A percentile compares a stretch with the other conserved stretches of the same genome.
Conservation (phyloP, 2,113 vertebrate genomes). For the Symphodus melops region DNA sequence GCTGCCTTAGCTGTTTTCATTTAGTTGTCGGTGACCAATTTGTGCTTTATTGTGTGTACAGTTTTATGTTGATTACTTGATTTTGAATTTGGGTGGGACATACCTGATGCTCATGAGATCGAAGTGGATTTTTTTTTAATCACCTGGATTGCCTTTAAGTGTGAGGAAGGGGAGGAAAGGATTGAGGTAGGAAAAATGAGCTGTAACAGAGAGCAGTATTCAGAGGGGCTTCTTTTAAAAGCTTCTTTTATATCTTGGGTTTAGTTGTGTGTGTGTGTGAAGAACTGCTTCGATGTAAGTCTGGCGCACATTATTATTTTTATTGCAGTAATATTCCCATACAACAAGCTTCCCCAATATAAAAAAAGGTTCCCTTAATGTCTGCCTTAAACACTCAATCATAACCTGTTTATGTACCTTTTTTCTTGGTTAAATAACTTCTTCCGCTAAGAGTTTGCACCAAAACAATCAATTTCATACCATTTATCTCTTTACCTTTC, state of each 20-base stretch:
- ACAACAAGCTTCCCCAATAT: slow-evolving; percentile 15
- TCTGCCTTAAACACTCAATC: slow-evolving; percentile 38
- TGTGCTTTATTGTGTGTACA: slow-evolving; percentile 49
- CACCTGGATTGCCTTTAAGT: slow-evolving; percentile 80
- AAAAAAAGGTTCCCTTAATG: slow-evolving; percentile 22
- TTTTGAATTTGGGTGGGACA: slow-evolving; percentile 32
- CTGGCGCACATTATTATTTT: slow-evolving; percentile 12
- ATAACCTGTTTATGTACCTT: neutral
- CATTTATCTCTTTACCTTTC: slow-evolving; percentile 33
- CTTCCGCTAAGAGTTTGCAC: no score
- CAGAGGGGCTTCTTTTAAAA: slow-evolving; percentile 3
- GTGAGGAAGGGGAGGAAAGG: slow-evolving; percentile 22
- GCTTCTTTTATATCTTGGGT: slow-evolving; percentile 25
- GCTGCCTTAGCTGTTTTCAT: slow-evolving; percentile 50
- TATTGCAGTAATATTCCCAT: slow-evolving; percentile 13
- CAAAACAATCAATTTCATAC: slow-evolving; percentile 19
- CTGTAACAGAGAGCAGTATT: slow-evolving; percentile 9
- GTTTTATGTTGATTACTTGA: slow-evolving; percentile 44
- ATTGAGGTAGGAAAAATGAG: slow-evolving; percentile 7
- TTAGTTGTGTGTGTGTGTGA: slow-evolving; percentile 8
- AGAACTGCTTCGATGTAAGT: neutral
- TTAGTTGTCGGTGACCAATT: slow-evolving; percentile 15
- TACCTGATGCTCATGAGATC: slow-evolving; percentile 23
- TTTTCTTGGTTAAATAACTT: neutral
- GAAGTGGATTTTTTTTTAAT: slow-evolving; percentile 40